Evolutionary conservation across 2,797 vertebrate species (phyloP).

Genomic region (Falco concolor): DNA sequence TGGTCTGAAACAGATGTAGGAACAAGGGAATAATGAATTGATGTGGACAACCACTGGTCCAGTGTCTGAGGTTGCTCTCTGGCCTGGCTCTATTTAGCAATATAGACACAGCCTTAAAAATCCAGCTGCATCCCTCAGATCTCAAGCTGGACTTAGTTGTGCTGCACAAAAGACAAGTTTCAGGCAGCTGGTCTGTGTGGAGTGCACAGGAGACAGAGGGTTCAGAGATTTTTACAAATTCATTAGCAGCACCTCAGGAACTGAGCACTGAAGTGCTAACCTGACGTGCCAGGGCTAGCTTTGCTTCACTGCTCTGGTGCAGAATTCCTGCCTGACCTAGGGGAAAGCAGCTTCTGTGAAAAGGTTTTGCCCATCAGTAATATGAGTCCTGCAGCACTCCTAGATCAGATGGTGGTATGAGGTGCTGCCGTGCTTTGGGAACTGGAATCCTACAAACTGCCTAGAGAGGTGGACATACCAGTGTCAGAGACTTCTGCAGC

Average conservation of each 20-base stretch:
- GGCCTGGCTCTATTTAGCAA: background rate
- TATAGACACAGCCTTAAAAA: background rate
- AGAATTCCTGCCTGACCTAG: background rate
- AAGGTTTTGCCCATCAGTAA: background rate
- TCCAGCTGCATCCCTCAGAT: background rate
- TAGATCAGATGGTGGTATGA: background rate
- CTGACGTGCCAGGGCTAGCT: background rate
- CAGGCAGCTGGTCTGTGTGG: background rate
- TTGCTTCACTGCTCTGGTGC: background rate
- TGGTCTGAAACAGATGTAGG: background rate
- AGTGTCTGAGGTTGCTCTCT: background rate
- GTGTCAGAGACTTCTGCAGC: background rate
- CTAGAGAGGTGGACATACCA: background rate
- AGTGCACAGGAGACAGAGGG: background rate
- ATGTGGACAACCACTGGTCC: background rate
- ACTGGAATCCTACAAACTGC: background rate
- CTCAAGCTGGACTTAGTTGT: background rate
- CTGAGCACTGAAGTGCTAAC: fast-evolving
- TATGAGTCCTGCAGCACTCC: background rate
- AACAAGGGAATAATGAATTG: background rate
- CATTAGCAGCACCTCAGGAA: background rate
- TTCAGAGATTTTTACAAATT: background rate
- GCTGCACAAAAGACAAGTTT: background rate
- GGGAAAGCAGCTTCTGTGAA: background rate
- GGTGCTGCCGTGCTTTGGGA: background rate